phyloP scores from a whole-genome alignment of 2,113 vertebrate genomes.

The Cheilinus undulatus region DNA sequence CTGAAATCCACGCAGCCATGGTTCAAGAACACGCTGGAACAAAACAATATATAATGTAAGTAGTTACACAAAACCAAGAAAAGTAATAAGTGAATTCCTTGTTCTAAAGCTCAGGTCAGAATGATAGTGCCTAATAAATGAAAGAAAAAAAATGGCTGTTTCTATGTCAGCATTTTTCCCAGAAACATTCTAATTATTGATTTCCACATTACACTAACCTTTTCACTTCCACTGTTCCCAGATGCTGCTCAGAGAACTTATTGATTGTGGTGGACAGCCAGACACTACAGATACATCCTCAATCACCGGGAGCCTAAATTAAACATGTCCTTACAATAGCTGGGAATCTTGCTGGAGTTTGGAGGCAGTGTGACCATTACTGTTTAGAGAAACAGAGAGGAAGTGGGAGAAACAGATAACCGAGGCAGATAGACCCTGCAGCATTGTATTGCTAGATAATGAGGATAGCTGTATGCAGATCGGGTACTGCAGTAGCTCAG shows the following conservation, averaged over 20 bases:
- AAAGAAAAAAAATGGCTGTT: conserved; percentile 28
- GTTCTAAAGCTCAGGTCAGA: background rate
- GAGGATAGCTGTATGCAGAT: background rate
- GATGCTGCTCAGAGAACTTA: conserved; percentile 56
- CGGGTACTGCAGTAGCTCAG: background rate
- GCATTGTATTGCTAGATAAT: conserved; percentile 8
- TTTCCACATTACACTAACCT: conserved; percentile 66
- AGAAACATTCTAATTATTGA: conserved; percentile 43
- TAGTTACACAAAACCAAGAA: background rate
- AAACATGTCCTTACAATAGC: conserved; percentile 44
- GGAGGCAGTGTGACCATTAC: background rate
- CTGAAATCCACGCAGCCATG: background rate
- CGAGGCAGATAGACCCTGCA: background rate
- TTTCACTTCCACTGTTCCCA: conserved; percentile 53
- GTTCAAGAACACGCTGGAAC: background rate
- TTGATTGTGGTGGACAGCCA: conserved; percentile 66
- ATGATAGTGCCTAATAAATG: background rate
- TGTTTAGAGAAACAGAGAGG: background rate
- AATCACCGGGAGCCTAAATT: conserved; percentile 55
- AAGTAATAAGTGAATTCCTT: background rate
- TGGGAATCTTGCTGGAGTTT: conserved; percentile 9
- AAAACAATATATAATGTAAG: background rate
- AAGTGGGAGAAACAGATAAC: background rate
- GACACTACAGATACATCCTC: conserved; percentile 58
- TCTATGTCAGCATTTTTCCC: conserved; percentile 41